A percentile compares a stretch with the other conserved stretches of the same genome.
Evolutionary conservation across 2,797 vertebrate species (phyloP).

Genomic region (Cossypha niveicapilla): DNA sequence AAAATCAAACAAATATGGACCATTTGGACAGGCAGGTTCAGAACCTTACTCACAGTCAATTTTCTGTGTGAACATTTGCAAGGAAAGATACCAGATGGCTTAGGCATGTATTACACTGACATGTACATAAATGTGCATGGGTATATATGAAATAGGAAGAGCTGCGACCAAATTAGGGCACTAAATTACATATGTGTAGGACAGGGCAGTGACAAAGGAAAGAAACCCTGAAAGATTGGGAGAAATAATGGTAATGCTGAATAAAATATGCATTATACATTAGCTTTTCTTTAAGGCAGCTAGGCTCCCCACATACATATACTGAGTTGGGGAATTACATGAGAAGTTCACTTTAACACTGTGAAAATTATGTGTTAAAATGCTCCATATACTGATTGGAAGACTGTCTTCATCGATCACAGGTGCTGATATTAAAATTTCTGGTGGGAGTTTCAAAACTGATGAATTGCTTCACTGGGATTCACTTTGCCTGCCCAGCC

Average conservation of each 20-base stretch:
- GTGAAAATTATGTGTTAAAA: conserved; percentile 36
- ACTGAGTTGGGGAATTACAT: not conserved
- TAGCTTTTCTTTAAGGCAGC: not conserved
- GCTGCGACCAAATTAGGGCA: not conserved
- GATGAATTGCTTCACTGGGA: not conserved
- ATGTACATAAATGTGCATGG: conserved; percentile 41
- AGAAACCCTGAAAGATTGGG: not conserved
- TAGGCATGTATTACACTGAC: conserved; percentile 41
- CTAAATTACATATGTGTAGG: not conserved
- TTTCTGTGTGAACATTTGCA: conserved; percentile 65
- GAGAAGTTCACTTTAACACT: conserved; percentile 33
- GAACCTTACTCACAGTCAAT: conserved; percentile 57
- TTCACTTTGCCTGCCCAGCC: not conserved
- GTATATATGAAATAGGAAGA: conserved; percentile 10
- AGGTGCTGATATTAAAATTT: conserved; percentile 1
- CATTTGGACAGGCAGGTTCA: conserved; percentile 59
- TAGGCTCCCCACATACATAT: not conserved
- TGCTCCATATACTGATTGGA: conserved; percentile 10
- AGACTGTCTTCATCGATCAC: conserved; percentile 37
- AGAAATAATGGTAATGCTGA: not conserved
- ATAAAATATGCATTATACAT: not conserved
- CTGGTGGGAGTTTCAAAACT: conserved; percentile 31
- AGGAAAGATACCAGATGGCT: conserved; percentile 55
- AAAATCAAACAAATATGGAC: conserved; percentile 55
- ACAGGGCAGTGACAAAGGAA: not conserved